These are phyloP conservation scores for Brachionus rotundiformis DNA, from an alignment of 1,140 invertebrate species.

Conservation along the genomic window DNA sequence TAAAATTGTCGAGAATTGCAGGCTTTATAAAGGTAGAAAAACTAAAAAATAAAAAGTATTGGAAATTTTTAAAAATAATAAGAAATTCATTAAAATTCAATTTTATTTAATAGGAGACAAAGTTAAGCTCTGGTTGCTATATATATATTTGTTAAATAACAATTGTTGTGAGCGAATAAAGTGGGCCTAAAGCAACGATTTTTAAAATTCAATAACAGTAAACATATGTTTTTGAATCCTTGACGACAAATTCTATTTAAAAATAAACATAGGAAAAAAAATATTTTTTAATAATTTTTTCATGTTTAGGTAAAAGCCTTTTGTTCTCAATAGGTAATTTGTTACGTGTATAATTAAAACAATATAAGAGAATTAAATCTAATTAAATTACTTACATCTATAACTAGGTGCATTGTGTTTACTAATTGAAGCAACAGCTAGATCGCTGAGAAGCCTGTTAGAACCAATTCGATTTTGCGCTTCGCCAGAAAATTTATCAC, in stretches of 20 bases:
- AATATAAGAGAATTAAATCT: not conserved
- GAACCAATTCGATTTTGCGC: conserved; percentile 31
- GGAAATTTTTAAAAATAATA: not conserved
- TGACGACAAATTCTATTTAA: conserved; percentile 16
- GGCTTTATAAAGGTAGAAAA: not conserved
- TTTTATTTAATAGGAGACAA: not conserved
- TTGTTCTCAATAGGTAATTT: not conserved
- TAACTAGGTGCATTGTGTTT: not conserved
- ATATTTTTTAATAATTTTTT: not conserved
- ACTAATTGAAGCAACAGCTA: conserved; percentile 36
- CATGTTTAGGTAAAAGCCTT: not conserved
- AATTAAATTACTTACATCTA: conserved; percentile 17
- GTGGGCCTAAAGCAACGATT: not conserved
- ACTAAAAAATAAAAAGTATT: not conserved
- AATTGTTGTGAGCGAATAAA: not conserved
- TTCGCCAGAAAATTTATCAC: conserved; percentile 1
- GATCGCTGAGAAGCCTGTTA: conserved; percentile 40
- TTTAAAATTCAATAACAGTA: not conserved
- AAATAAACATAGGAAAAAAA: conserved; percentile 8
- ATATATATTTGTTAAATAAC: not conserved
- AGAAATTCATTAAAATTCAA: not conserved
- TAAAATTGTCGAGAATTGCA: not conserved
- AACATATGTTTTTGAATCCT: not conserved
- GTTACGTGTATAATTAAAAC: not conserved
- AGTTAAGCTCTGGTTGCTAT: conserved; percentile 1